A percentile compares a stretch with the other conserved stretches of the same genome.
These are phyloP conservation scores for Chlamydotis undulata DNA, from an alignment of 2,113 vertebrate genomes.

Conservation along the genomic window DNA sequence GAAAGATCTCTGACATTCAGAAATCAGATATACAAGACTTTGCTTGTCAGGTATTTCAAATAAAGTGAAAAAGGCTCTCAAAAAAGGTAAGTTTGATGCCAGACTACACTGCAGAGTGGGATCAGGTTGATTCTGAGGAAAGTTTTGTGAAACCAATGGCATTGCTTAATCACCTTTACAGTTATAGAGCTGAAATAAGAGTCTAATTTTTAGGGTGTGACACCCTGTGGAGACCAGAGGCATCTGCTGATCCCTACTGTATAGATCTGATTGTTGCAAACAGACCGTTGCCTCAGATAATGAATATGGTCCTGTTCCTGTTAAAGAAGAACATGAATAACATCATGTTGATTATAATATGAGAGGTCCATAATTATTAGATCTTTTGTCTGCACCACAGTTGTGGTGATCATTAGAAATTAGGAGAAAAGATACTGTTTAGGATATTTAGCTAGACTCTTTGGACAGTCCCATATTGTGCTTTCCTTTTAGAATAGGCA, in stretches of 20 bases:
- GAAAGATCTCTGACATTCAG: not conserved
- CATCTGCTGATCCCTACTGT: not conserved
- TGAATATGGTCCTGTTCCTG: not conserved
- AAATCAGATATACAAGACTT: not conserved
- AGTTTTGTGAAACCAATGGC: not conserved
- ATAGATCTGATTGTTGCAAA: not conserved
- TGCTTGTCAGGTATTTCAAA: slow-evolving; percentile 8
- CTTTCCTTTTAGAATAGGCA: not conserved
- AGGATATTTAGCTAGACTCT: not conserved
- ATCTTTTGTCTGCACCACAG: not conserved
- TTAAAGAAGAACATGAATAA: not conserved
- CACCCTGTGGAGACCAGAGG: not conserved
- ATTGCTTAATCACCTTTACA: not conserved
- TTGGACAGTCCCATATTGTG: not conserved
- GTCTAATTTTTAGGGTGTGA: not conserved
- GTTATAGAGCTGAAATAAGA: not conserved
- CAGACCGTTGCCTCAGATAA: not conserved
- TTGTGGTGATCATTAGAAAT: not conserved
- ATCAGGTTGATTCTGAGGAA: not conserved
- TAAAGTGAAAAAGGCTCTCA: not conserved
- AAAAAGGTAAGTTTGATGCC: not conserved
- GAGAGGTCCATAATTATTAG: not conserved
- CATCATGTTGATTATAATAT: not conserved
- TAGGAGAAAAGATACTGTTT: not conserved
- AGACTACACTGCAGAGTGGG: not conserved